These are phyloP conservation scores for Polymixis flavicincta DNA, from an alignment of 2,888 invertebrate species.

Conservation along the genomic window DNA sequence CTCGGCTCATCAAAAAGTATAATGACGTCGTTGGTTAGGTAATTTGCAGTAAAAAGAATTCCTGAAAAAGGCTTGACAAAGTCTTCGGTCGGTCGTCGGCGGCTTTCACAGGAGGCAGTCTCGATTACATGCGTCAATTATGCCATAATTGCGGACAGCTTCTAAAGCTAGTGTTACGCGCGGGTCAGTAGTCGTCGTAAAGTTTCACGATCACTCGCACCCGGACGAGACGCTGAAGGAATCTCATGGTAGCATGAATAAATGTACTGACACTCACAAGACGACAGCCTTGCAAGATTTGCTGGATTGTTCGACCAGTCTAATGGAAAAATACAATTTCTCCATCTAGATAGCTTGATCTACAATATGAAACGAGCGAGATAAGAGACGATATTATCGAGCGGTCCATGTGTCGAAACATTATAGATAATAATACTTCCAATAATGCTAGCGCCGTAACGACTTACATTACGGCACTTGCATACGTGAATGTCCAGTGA, in stretches of 20 bases:
- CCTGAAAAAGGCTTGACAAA: conserved; percentile 79
- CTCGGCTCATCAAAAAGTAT: conserved; percentile 72
- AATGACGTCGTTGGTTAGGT: conserved; percentile 70
- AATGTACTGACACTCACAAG: conserved; percentile 52
- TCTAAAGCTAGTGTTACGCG: conserved; percentile 80
- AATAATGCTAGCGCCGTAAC: conserved; percentile 50
- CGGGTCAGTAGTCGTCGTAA: conserved; percentile 84
- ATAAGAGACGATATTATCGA: conserved; percentile 67
- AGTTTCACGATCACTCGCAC: conserved; percentile 82
- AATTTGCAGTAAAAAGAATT: conserved; percentile 78
- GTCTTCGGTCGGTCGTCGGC: conserved; percentile 75
- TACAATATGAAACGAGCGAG: conserved; percentile 61
- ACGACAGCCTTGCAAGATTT: conserved; percentile 46
- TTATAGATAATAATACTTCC: conserved; percentile 53
- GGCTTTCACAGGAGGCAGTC: conserved; percentile 70
- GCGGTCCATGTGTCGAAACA: conserved; percentile 68
- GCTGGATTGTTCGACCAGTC: conserved; percentile 69
- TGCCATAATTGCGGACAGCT: conserved; percentile 82
- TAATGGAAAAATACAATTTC: conserved; percentile 71
- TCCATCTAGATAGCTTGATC: conserved; percentile 69
- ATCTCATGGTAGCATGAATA: conserved; percentile 68
- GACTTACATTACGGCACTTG: conserved; percentile 68
- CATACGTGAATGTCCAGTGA: conserved; percentile 76
- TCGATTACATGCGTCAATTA: conserved; percentile 80
- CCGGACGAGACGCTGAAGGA: conserved; percentile 71